Conservation (phyloP, 2,797 vertebrate species). For the Chloroceryle amazona region DNA sequence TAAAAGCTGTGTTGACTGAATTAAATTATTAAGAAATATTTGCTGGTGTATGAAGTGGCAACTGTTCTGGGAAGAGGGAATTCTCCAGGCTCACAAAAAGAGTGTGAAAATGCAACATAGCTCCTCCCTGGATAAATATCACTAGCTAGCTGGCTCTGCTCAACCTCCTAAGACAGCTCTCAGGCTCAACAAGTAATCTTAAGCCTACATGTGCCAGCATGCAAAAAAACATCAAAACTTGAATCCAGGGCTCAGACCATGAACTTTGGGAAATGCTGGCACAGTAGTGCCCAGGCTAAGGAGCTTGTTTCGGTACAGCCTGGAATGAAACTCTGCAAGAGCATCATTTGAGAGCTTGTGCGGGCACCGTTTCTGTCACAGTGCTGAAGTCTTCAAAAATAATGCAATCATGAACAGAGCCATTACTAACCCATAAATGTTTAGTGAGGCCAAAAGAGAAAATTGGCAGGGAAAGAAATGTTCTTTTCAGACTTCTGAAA, state of each 20-base stretch:
- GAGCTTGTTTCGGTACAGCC: fast-evolving
- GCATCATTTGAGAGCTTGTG: background rate
- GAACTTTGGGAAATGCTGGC: background rate
- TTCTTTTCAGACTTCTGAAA: slow-evolving; percentile 9
- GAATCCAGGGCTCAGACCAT: background rate
- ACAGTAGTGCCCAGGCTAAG: background rate
- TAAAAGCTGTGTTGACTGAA: background rate
- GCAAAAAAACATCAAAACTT: background rate
- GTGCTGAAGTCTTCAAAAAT: background rate
- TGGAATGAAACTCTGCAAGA: background rate
- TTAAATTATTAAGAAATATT: slow-evolving; percentile 18
- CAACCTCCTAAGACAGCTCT: background rate
- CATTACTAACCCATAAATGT: background rate
- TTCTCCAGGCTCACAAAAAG: background rate
- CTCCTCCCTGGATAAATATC: background rate
- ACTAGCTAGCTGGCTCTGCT: background rate
- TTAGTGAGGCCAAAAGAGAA: slow-evolving; percentile 13
- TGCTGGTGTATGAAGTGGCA: background rate
- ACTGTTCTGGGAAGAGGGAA: background rate
- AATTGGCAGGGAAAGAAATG: background rate
- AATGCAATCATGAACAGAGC: background rate
- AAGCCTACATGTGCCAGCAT: background rate
- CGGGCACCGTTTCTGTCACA: background rate
- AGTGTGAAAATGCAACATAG: background rate
- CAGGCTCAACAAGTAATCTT: background rate